Conservation (phyloP, 2,113 vertebrate species). For the Amphiprion percula region DNA sequence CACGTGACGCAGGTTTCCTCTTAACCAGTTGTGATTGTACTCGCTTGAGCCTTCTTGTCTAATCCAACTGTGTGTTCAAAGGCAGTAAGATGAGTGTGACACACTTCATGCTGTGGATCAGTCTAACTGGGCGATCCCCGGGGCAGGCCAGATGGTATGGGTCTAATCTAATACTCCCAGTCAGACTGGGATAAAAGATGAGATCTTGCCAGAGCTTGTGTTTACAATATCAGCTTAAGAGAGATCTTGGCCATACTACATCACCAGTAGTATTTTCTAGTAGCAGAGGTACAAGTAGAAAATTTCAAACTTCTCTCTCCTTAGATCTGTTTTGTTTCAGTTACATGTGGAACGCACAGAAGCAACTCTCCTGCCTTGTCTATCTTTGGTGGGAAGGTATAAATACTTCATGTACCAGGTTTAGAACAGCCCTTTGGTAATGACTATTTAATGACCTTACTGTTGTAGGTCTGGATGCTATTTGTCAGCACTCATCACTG, state of each 20-base stretch:
- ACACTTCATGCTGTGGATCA: conserved; percentile 45
- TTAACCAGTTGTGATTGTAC: conserved; percentile 7
- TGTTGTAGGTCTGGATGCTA: conserved; percentile 3
- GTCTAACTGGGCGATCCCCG: conserved; percentile 69
- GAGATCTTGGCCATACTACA: conserved; percentile 12
- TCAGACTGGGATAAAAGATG: conserved; percentile 62
- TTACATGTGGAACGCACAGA: background rate
- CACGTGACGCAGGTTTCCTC: background rate
- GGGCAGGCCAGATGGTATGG: conserved; percentile 65
- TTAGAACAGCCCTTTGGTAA: conserved; percentile 15
- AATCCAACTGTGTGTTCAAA: conserved; percentile 45
- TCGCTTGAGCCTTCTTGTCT: conserved; percentile 11
- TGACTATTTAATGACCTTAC: conserved; percentile 61
- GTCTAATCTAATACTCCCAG: conserved; percentile 53
- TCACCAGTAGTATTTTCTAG: conserved; percentile 12
- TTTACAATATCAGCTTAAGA: conserved; percentile 68
- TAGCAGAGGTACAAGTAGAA: background rate
- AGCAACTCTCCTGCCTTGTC: background rate
- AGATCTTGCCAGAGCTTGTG: conserved; percentile 55
- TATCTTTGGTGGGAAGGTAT: conserved; percentile 19
- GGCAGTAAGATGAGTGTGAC: conserved; percentile 41
- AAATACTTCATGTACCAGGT: conserved; percentile 57
- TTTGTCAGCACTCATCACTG: conserved; percentile 33
- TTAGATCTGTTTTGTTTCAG: conserved; percentile 6
- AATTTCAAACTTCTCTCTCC: background rate